Evolutionary conservation across 2,797 vertebrate genomes (phyloP).

Genomic region (Periparus ater): DNA sequence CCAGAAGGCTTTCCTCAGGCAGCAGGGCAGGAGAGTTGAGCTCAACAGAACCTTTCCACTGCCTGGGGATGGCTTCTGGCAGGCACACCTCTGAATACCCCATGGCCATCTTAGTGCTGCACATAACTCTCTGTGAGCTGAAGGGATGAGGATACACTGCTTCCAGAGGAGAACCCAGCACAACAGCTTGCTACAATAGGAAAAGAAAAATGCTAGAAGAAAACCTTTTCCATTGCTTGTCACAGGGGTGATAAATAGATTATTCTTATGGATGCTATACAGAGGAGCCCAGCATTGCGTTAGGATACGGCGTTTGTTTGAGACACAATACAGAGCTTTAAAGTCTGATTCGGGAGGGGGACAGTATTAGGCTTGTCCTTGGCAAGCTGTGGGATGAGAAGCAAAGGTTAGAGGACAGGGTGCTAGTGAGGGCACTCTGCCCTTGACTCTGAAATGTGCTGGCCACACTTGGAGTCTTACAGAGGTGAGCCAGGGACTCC

Average conservation of each 20-base stretch:
- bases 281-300: background rate
- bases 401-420: background rate
- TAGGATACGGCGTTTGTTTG: background rate
- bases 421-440: background rate
- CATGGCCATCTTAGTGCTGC: background rate
- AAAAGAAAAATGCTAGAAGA: background rate
- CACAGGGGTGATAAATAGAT: background rate
- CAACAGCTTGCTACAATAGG: background rate
- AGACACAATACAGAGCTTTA: background rate
- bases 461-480: background rate
- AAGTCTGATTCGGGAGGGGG: background rate
- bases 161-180: background rate
- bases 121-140: background rate
- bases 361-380: background rate
- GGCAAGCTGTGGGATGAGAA: background rate
- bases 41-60: background rate
- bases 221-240: background rate
- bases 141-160: background rate
- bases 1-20: constrained; percentile 40
- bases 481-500: background rate
- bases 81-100: background rate
- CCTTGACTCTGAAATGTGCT: background rate
- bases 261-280: background rate
- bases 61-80: constrained; percentile 8
- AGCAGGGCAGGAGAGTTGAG: background rate